Evolutionary conservation across 2,888 invertebrate genomes (phyloP).

Genomic region (Sinelater perroti): DNA sequence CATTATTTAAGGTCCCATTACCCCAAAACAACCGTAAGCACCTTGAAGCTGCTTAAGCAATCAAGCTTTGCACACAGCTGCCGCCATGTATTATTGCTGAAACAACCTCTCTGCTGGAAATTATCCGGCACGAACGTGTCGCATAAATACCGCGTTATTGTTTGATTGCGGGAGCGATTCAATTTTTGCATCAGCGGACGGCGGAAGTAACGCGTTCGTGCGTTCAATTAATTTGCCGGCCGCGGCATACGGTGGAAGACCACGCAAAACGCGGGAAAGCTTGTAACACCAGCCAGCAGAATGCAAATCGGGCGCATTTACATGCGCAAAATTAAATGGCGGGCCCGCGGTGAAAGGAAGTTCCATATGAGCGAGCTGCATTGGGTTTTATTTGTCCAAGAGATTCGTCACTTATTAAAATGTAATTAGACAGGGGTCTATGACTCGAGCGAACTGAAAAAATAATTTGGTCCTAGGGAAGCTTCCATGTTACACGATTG

Average conservation of each 20-base stretch:
- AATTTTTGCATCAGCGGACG: conserved; percentile 25
- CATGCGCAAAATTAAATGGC: too few relatives aligned
- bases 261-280: neutral
- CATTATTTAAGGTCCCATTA: too few relatives aligned
- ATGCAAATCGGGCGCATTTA: too few relatives aligned
- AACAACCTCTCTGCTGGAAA: neutral
- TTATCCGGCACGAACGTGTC: conserved; percentile 13
- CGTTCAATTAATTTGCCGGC: conserved; percentile 12
- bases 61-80: too few relatives aligned
- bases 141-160: conserved; percentile 21
- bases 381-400: conserved; percentile 27
- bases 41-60: too few relatives aligned
- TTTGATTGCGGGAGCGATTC: conserved; percentile 18
- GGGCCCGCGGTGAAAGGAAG: conserved; percentile 21
- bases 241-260: neutral
- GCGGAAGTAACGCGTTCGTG: conserved; percentile 23
- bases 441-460: conserved; percentile 1
- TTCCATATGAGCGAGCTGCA: conserved; percentile 17
- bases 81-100: too few relatives aligned
- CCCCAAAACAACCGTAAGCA: too few relatives aligned
- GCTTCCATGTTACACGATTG: too few relatives aligned
- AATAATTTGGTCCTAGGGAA: neutral
- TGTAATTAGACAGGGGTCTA: conserved; percentile 18
- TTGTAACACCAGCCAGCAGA: neutral
- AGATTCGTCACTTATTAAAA: conserved; percentile 28